Conservation (phyloP, 2,888 invertebrate genomes). For the Torymus tubicola region DNA sequence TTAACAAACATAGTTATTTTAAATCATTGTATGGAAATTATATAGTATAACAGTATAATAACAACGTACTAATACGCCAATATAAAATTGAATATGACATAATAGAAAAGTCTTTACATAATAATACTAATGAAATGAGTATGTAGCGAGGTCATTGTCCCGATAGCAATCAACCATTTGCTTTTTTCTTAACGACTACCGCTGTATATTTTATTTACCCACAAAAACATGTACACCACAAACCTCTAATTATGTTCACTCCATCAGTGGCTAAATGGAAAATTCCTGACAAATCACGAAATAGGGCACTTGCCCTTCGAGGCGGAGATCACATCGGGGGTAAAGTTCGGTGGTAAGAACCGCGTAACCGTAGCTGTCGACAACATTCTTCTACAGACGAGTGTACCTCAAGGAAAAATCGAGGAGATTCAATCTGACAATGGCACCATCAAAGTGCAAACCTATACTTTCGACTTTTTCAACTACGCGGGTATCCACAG, state of each 20-base stretch:
- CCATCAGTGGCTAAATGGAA: constrained; percentile 92
- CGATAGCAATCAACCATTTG: no score
- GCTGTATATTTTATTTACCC: no score
- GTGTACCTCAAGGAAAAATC: constrained; percentile 92
- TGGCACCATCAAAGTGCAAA: constrained; percentile 83
- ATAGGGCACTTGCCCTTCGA: constrained; percentile 98
- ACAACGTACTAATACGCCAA: no score
- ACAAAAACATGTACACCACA: no score
- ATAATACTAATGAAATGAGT: no score
- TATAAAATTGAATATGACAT: no score
- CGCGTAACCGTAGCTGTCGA: constrained; percentile 94
- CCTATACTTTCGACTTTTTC: constrained; percentile 96
- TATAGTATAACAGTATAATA: no score
- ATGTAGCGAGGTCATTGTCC: no score
- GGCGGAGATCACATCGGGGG: constrained; percentile 84
- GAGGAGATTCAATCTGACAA: constrained; percentile 80
- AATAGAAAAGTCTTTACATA: no score
- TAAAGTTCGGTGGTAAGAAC: constrained; percentile 85
- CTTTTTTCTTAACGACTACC: no score
- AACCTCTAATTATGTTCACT: background rate
- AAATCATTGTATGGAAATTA: no score
- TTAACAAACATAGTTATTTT: no score
- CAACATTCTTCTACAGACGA: constrained; percentile 91
- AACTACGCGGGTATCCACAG: constrained; percentile 98
- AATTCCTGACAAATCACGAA: constrained; percentile 87